Evolutionary conservation across 1,140 invertebrate species (phyloP), one percentile per base, ranked within the genome.

Genomic region (Cotesia chilonis): DNA sequence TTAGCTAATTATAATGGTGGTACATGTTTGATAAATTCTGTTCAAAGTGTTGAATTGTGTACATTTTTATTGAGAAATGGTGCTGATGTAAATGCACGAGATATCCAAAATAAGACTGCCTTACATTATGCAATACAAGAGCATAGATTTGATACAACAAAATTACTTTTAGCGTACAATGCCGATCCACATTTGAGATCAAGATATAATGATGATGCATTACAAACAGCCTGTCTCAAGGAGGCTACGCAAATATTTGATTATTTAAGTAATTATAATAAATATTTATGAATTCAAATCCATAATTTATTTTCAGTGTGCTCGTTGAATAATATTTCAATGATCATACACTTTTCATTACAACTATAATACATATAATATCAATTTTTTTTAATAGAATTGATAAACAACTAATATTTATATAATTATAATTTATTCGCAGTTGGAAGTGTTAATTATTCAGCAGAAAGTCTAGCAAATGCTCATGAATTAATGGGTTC

Each of bases 61-160:
- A 90, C 91, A 54, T 96, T 92, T 86, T 88, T 98, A 52, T 88
- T 97, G 28, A 84, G 90, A 74, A 89, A 92, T 80, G 92, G 94
- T 41, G 95, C 93, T 20, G 89, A 92, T 77, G 94, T 96, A 3
- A 96, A 97, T 88, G 94, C 95, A 0, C 89, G 91, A 35, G 96
- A 98, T 86, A 94, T 95, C 77, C 95, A 97, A 83, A 92, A 93
- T 77, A 97, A 97, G 86, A 95, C 95, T 74, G 96, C 95, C 37
- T 88, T 98, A 71, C 96, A 98, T 88, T 97, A 98, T 87, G 95
- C 96, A 0, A 96, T 97, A 74, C 94, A 96, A 81, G 95, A 96
- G 84, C 93, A 94, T 78, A 90, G 93, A 74, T 88, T 95, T 79
- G 94, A 95, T 83, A 96, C 95, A 3, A 95, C 94, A 0, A 92